Conservation (phyloP, 1,140 invertebrate species). For the Macrobrachium rosenbergii region DNA sequence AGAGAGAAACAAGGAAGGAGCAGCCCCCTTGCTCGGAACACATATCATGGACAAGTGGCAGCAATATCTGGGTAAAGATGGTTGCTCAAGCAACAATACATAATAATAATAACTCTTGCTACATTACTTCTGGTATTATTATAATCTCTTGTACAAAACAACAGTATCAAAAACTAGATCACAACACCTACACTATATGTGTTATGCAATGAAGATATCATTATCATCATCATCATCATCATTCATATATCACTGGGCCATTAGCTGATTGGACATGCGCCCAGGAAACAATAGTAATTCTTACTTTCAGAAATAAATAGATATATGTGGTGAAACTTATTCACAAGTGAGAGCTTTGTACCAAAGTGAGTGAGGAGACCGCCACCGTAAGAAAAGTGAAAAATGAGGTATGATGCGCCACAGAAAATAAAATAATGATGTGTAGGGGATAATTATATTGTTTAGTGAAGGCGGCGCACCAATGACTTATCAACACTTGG, state of each 20-base stretch:
- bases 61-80: constrained; percentile 62
- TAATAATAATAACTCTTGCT: constrained; percentile 31
- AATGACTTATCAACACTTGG: constrained; percentile 54
- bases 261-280: constrained; percentile 55
- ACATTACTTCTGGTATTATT: not conserved
- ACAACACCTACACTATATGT: constrained; percentile 62
- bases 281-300: constrained; percentile 42
- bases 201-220: constrained; percentile 59
- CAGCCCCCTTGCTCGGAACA: constrained; percentile 37
- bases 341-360: constrained; percentile 64
- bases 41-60: constrained; percentile 60
- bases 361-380: constrained; percentile 63
- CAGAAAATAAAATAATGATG: constrained; percentile 33
- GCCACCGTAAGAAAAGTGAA: constrained; percentile 59
- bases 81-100: constrained; percentile 61
- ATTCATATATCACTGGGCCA: constrained; percentile 55
- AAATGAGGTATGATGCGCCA: constrained; percentile 58
- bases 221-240: constrained; percentile 28
- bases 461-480: constrained; percentile 55
- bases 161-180: constrained; percentile 65
- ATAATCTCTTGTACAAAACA: constrained; percentile 65
- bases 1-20: constrained; percentile 33
- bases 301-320: constrained; percentile 64
- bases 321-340: constrained; percentile 62
- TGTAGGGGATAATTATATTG: constrained; percentile 47